Base-by-base conservation (phyloP, 2,888 invertebrate species). In the Koerneria pararmatus region DNA sequence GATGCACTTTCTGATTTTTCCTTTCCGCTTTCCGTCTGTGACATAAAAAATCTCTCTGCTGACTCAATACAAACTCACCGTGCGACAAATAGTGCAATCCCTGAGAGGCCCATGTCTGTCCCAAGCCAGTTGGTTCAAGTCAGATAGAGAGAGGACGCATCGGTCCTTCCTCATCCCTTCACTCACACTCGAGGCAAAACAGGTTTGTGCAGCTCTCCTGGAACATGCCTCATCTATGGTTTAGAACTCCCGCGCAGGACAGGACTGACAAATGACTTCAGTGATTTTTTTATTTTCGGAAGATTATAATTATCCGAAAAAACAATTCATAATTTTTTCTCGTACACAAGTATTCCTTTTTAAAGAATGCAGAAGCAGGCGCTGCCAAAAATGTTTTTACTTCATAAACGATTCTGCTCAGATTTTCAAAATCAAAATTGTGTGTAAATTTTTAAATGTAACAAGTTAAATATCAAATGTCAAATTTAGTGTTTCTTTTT, bases 31-130 rank as follows among this genome's bases (percentile, higher is more conserved):
- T 19, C 46, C 15, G 8, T 11, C 11, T 41, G 8, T 8, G 8
- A 41, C 11, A 15, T 19, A 19, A n/a, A n/a, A 5, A 51, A 51
- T 51, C 51, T 6, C 24, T 11, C 6, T 5, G 5, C 6, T 24
- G 22, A 24, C 24, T n/a, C 11, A 51, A n/a, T n/a, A 48, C 3
- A 46, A 15, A 74, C 69, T 64, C 24, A 76, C 76, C 53, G 82
- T 82, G 63, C 82, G 62, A 71, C 82, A 82, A 68, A 82, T 80
- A 56, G 80, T 80, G 69, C 82, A 82, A 64, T 82, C 82, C 51
- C 78, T 65, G 34, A 82, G 74, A 6, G 82, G 82, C 27, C 82
- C 82, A 65, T 80, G 79, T 46, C 80, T 73, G 63, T 82, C 81
- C 82, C 82, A 82, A n/a, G 82, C 82, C 53, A 75, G 71, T 54